phyloP scores from a whole-genome alignment of 2,113 vertebrate species.

The Paradisaea rubra region DNA sequence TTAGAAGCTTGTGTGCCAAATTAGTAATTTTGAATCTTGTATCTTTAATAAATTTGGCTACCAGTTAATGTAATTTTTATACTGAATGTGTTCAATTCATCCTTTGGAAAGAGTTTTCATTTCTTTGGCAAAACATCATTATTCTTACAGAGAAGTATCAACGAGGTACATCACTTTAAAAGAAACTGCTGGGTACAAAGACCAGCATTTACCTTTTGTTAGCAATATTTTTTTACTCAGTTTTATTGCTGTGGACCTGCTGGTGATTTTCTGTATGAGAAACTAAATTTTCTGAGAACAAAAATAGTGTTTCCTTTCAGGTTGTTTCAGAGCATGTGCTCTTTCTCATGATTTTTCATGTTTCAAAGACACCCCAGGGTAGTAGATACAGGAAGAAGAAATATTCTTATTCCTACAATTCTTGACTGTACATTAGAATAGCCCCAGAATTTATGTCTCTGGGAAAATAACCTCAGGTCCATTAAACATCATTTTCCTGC shows the following conservation, averaged over 20 bases:
- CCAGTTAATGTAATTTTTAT: not conserved
- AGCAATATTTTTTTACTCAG: not conserved
- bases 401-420: not conserved
- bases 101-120: not conserved
- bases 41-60: not conserved
- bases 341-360: not conserved
- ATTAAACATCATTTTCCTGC: not conserved
- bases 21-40: not conserved
- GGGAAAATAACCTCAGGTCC: not conserved
- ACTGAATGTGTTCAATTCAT: not conserved
- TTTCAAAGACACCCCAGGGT: not conserved
- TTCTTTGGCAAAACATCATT: not conserved
- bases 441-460: not conserved
- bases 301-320: not conserved
- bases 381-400: not conserved
- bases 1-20: not conserved
- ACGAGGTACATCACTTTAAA: not conserved
- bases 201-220: not conserved
- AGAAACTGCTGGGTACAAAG: not conserved
- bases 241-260: not conserved
- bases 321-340: not conserved
- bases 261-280: not conserved
- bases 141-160: not conserved
- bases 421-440: not conserved
- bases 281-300: not conserved